Base-by-base conservation (phyloP, 2,888 invertebrate species). In the Coleophora deauratella region DNA sequence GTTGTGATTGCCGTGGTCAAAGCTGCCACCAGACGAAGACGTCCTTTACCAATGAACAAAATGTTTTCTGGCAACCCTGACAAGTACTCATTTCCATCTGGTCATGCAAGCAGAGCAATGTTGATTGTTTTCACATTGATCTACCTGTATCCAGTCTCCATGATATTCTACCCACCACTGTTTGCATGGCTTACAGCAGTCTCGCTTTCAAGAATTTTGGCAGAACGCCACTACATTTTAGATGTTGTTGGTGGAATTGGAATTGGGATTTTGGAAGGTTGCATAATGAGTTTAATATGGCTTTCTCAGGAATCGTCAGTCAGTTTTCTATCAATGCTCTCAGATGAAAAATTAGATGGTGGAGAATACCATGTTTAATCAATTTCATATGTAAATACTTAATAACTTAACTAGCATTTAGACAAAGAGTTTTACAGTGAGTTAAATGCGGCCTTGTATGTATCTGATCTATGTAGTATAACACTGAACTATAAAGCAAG, bases 21-120 rank as follows among this genome's bases (percentile, higher is more conserved):
- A 78, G 92, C 96, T 0, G 70, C 89, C 40, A 89, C 91, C 6
- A 87, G 96, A 47, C 86, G 98, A 59, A 87, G 92, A 53, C 87
- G 98, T 27, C 97, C 97, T 0, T 62, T 84, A 0, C 86, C 88
- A 14, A 90, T 91, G 61, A 89, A 89, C 52, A 93, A 94, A 65
- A 88, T 91, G 51, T 74, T 92, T 45, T 88, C 88, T 30, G 79
- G 95, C 13, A 94, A 95, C 0, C 93, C 96, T 0, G 97, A 97
- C 72, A 93, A 95, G 59, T 98, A 91, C 70, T 89, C 89, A 37
- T 99, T 99, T 70, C 99, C 98, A 9, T 98, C 98, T 0, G 98
- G 98, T 0, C 98, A 99, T 72, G 91, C 96, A 1, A 96, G 97
- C 21, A 84, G 98, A 53, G 91, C 95, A 0, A 88, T 92, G 3